phyloP scores from a whole-genome alignment of 2,113 vertebrate genomes.

The Chaetorhynchus papuensis region DNA sequence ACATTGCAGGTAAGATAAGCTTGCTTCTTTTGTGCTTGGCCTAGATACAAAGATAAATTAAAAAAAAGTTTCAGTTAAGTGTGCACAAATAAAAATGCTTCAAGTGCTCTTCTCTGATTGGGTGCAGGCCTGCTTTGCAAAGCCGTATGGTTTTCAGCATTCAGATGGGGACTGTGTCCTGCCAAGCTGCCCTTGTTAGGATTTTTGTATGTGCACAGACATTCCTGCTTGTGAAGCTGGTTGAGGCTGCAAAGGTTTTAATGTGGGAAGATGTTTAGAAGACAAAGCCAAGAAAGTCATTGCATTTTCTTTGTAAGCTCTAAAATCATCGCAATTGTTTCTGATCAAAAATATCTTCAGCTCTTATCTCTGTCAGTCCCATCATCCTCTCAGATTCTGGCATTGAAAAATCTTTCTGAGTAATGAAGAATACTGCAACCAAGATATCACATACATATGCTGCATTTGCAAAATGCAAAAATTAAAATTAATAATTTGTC shows the following conservation, averaged over 20 bases:
- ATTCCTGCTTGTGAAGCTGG: background rate
- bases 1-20: background rate
- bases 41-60: background rate
- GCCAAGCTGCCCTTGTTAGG: background rate
- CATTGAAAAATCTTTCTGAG: background rate
- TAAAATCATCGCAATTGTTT: background rate
- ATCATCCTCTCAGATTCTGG: background rate
- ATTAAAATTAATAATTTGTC: background rate
- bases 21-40: background rate
- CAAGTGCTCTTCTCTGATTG: background rate
- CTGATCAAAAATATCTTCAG: background rate
- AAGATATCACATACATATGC: background rate
- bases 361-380: background rate
- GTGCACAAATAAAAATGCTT: background rate
- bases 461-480: background rate
- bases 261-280: background rate
- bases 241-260: background rate
- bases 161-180: background rate
- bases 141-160: background rate
- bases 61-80: background rate
- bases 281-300: background rate
- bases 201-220: background rate
- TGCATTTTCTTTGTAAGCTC: background rate
- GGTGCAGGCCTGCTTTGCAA: background rate
- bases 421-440: background rate